These are phyloP conservation scores for Megalopta genalis DNA, from an alignment of 1,140 invertebrate species.

Conservation along the genomic window DNA sequence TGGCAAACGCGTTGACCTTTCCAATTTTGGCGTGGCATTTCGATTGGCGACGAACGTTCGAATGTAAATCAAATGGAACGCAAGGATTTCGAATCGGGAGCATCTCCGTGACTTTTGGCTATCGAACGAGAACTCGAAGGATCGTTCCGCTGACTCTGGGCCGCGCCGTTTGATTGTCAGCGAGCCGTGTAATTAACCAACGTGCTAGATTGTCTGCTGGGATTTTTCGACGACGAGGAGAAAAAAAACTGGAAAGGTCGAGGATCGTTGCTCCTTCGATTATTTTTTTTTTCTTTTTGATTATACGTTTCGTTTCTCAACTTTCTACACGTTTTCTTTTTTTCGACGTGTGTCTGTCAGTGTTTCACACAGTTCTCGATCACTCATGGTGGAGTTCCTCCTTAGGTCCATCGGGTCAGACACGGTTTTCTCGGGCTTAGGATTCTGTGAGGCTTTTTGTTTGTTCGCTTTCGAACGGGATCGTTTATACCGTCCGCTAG, in stretches of 20 bases:
- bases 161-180: no score
- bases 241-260: slow-evolving; percentile 69
- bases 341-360: slow-evolving; percentile 35
- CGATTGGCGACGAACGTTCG: not conserved
- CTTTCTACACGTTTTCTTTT: slow-evolving; percentile 24
- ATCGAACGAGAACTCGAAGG: no score
- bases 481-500: slow-evolving; percentile 62
- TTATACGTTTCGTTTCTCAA: slow-evolving; percentile 37
- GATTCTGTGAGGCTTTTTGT: slow-evolving; percentile 41
- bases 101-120: no score
- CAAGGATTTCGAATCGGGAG: no score
- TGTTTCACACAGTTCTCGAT: slow-evolving; percentile 60
- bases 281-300: slow-evolving; percentile 15
- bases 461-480: slow-evolving; percentile 43
- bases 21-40: slow-evolving; percentile 57
- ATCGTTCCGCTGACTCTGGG: no score
- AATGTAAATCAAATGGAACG: not conserved
- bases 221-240: not conserved
- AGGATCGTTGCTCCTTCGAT: slow-evolving; percentile 59
- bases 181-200: not conserved
- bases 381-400: slow-evolving; percentile 70
- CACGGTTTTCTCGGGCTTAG: slow-evolving; percentile 60
- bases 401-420: slow-evolving; percentile 59
- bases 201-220: not conserved
- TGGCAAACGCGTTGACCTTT: slow-evolving; percentile 72